phyloP scores from a whole-genome alignment of 2,797 vertebrate genomes.

The Oreochromis grahami region DNA sequence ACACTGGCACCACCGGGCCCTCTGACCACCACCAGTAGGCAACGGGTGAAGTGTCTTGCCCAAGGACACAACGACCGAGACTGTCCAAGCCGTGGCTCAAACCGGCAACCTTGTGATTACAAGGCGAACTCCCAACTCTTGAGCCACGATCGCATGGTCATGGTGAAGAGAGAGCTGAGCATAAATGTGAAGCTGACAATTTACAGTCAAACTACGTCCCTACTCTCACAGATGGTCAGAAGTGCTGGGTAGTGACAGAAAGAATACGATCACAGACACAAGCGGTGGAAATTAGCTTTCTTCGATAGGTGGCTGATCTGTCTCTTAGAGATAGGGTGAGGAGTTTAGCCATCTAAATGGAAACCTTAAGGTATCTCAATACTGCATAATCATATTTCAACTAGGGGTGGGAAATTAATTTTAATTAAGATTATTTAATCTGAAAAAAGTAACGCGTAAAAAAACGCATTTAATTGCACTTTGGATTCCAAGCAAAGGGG shows the following conservation, averaged over 20 bases:
- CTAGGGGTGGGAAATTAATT: not conserved
- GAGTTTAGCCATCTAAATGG: not conserved
- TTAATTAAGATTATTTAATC: rapidly evolving
- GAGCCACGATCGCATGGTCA: not conserved
- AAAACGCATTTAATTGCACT: not conserved
- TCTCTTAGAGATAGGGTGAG: not conserved
- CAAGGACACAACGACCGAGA: too few species aligned
- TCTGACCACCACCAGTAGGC: too few species aligned
- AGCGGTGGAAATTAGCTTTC: not conserved
- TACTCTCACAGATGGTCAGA: not conserved
- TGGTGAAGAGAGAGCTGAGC: not conserved
- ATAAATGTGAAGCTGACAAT: not conserved
- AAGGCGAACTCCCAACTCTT: too few species aligned
- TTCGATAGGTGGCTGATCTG: not conserved
- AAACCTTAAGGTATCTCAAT: not conserved
- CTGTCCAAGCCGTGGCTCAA: too few species aligned
- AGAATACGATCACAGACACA: not conserved
- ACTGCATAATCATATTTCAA: rapidly evolving
- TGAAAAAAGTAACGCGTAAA: not conserved
- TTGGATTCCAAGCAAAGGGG: not conserved
- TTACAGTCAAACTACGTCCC: not conserved
- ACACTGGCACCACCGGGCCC: too few species aligned
- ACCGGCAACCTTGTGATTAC: too few species aligned
- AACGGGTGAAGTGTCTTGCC: too few species aligned
- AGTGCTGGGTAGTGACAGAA: not conserved